Evolutionary conservation across 2,888 invertebrate genomes (phyloP), one percentile per base, ranked within the genome.

Genomic region (Gymnoscelis rufifasciata): DNA sequence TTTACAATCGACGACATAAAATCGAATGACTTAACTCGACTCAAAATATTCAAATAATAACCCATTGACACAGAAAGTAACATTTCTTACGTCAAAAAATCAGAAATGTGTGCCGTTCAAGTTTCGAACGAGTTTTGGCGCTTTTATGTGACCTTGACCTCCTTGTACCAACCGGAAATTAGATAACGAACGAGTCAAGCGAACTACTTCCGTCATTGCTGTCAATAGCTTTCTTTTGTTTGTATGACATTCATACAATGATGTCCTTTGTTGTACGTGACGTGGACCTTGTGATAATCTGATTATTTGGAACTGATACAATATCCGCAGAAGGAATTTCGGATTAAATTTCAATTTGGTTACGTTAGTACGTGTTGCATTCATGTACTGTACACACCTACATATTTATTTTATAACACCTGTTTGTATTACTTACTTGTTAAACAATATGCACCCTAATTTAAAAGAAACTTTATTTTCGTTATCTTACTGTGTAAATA

Each of bases 171-270:
- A 64, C 74, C 73, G 79, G 75, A 77, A 71, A 59, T 65, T 50
- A 62, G 55, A 63, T 66, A 68, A 59, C 52, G 4, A 15, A 33
- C 33, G 7, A 35, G 35, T 35, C 35, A 35, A 35, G 19, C 60
- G 44, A 60, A 80, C 84, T 77, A 62, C 68, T 77, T 83, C 83
- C 83, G 73, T 66, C 64, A 60, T 64, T 55, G 44, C 58, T 74
- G 78, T 71, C 74, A 70, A 69, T 73, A 62, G 60, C 78, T 83
- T 81, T 84, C 82, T 81, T 78, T 67, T 59, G 51, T 62, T 58
- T 62, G 47, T 49, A 51, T 10, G 23, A 46, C 43, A 38, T 23
- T 49, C 43, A 55, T 41, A 41, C 47, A 36, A 47, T 47, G 51
- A 29, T 57, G 64, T 57, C 62, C 62, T 66, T 64, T 46, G 33